phyloP scores from a whole-genome alignment of 2,113 vertebrate species.

The Pluvianellus socialis region DNA sequence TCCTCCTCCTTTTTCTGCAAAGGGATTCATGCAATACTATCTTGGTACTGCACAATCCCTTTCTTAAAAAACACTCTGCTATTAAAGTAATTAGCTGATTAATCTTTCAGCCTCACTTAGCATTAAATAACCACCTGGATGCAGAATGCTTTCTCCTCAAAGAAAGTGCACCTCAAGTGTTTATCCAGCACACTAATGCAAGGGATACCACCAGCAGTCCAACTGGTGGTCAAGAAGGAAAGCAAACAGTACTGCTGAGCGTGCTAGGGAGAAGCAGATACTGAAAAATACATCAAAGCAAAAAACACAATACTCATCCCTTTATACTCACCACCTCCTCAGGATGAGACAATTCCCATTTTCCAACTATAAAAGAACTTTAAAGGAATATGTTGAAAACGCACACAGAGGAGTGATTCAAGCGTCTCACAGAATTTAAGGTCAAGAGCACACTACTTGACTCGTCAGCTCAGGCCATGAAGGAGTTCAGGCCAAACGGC shows the following conservation, averaged over 20 bases:
- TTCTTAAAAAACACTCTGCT: not conserved
- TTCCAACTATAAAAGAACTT: not conserved
- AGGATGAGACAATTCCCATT: not conserved
- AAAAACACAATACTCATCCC: not conserved
- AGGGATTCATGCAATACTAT: not conserved
- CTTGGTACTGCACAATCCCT: not conserved
- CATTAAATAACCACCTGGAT: slow-evolving; percentile 16
- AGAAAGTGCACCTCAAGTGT: slow-evolving; percentile 13
- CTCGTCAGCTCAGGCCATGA: not conserved
- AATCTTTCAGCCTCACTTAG: slow-evolving; percentile 27
- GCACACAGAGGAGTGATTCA: not conserved
- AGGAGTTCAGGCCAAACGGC: not conserved
- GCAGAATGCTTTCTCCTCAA: not conserved
- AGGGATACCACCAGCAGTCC: not conserved
- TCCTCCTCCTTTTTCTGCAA: not conserved
- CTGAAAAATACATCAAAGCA: not conserved
- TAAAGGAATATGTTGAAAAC: not conserved
- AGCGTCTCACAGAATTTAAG: not conserved
- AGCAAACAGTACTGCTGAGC: not conserved
- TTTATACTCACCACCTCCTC: not conserved
- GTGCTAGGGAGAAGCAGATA: not conserved
- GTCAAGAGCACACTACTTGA: not conserved
- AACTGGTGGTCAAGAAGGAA: not conserved
- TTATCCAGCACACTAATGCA: not conserved
- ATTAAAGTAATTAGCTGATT: slow-evolving; percentile 10